phyloP scores from a whole-genome alignment of 2,113 vertebrate genomes.

The Myocastor coypus region DNA sequence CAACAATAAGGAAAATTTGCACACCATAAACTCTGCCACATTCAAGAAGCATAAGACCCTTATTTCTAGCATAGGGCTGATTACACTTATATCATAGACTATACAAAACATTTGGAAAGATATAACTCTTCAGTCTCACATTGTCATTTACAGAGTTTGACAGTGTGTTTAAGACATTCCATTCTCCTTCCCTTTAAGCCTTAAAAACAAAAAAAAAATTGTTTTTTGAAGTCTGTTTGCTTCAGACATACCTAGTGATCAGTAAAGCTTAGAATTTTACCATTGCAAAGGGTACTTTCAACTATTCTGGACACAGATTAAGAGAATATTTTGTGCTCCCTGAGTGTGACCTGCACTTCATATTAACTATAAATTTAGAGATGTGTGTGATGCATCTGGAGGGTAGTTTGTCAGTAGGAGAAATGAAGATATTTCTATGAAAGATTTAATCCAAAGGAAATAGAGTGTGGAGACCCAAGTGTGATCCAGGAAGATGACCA shows the following conservation, averaged over 20 bases:
- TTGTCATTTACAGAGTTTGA: constrained; percentile 21
- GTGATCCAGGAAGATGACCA: constrained; percentile 19
- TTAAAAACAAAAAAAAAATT: not conserved
- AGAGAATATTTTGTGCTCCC: not conserved
- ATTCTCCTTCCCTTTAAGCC: not conserved
- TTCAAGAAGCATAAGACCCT: not conserved
- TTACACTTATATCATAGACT: not conserved
- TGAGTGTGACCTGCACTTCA: not conserved
- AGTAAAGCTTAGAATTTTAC: not conserved
- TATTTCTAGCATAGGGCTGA: not conserved
- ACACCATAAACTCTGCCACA: not conserved
- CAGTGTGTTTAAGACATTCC: not conserved
- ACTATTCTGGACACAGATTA: not conserved
- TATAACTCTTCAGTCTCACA: not conserved
- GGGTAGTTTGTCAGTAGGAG: not conserved
- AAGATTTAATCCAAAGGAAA: constrained; percentile 45
- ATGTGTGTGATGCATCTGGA: constrained; percentile 42
- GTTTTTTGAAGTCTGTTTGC: not conserved
- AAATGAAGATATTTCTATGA: constrained; percentile 43
- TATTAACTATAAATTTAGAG: not conserved
- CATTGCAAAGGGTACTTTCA: not conserved
- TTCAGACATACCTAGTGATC: not conserved
- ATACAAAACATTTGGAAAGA: not conserved
- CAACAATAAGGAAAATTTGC: constrained; percentile 10
- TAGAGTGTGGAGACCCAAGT: not conserved